Evolutionary conservation across 2,888 invertebrate species (phyloP).

Genomic region (Holacanthella duospinosa): DNA sequence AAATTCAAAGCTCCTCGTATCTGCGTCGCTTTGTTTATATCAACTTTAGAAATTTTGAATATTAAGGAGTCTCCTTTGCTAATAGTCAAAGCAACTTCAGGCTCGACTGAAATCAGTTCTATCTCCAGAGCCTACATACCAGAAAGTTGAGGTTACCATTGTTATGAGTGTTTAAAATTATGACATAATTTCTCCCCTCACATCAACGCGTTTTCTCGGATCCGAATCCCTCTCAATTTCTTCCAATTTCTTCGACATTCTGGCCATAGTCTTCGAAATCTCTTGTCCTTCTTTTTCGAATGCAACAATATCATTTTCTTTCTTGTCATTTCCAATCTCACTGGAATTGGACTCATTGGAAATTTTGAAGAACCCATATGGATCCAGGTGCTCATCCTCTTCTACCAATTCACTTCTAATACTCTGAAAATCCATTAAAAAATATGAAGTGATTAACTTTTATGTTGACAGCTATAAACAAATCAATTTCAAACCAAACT

Average conservation of each 20-base stretch:
- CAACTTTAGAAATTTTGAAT: conserved; percentile 41
- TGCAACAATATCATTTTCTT: conserved; percentile 43
- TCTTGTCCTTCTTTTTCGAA: conserved; percentile 45
- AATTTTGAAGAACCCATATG: background rate
- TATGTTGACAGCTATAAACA: too few species aligned
- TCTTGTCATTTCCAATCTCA: background rate
- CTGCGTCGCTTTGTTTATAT: conserved; percentile 26
- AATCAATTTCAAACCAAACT: too few species aligned
- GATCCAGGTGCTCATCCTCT: background rate
- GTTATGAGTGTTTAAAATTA: background rate
- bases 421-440: background rate
- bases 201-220: conserved; percentile 54
- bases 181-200: conserved; percentile 37
- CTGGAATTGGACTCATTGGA: background rate
- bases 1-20: conserved; percentile 42
- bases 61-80: conserved; percentile 67
- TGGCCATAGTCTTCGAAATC: conserved; percentile 51
- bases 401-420: background rate
- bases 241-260: conserved; percentile 51
- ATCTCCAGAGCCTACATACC: conserved; percentile 50
- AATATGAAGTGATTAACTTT: background rate
- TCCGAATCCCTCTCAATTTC: conserved; percentile 52
- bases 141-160: background rate
- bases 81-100: conserved; percentile 64
- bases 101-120: conserved; percentile 55